phyloP scores from a whole-genome alignment of 2,113 vertebrate species.

The Xiphophorus hellerii region DNA sequence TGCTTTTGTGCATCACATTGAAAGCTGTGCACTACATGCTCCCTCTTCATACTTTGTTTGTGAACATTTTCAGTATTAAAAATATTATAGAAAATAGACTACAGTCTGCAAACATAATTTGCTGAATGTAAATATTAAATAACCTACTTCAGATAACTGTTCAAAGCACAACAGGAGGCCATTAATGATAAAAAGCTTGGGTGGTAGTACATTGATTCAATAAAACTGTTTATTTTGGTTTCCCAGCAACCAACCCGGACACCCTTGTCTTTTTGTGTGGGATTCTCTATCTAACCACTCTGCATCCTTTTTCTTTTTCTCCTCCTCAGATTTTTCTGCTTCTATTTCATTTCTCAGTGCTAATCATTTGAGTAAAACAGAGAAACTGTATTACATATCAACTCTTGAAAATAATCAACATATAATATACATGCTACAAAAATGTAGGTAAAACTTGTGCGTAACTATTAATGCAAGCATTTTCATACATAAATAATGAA shows the following conservation, averaged over 20 bases:
- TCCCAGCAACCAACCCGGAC: conserved; percentile 36
- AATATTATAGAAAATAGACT: conserved; percentile 1
- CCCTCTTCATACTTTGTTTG: not conserved
- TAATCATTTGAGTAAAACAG: not conserved
- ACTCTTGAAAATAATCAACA: not conserved
- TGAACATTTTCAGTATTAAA: not conserved
- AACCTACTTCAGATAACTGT: not conserved
- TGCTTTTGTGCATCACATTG: not conserved
- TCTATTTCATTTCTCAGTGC: not conserved
- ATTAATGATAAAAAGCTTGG: conserved; percentile 1
- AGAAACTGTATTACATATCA: not conserved
- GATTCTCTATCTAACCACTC: conserved; percentile 27
- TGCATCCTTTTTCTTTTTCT: conserved; percentile 28
- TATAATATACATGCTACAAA: not conserved
- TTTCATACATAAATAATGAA: not conserved
- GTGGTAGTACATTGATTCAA: conserved; percentile 29
- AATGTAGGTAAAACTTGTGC: not conserved
- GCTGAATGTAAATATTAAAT: conserved; percentile 1
- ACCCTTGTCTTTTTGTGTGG: conserved; percentile 16
- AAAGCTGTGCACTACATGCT: not conserved
- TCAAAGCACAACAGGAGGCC: not conserved
- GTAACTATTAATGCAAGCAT: not conserved
- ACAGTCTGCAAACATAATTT: not conserved
- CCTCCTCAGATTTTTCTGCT: conserved; percentile 2
- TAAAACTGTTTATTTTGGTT: conserved; percentile 46